Base-by-base conservation (phyloP, 2,113 vertebrate species). In the Brienomyrus brachyistius region DNA sequence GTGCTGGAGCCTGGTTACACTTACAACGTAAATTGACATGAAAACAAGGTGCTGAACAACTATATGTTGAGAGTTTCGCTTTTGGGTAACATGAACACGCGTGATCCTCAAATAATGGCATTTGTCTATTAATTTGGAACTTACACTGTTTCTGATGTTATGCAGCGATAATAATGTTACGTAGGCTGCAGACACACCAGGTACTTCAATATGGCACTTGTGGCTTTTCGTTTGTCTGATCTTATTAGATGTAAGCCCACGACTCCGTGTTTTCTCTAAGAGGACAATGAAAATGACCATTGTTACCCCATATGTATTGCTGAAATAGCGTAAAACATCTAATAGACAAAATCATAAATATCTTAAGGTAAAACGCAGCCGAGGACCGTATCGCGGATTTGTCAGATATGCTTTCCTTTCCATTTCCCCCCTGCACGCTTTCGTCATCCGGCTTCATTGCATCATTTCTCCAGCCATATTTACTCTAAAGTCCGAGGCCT, bases 401-500 rank as follows among this genome's bases (percentile, higher is more conserved):
- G 83, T 35, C 7, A 40, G 40, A 40, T 40, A 40, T 21, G 4
- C 19, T 31, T 43, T 21, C 21, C 51, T 87, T 3, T 27, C 10
- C 74, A 27, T 43, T 1, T 4, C 19, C 86, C 86, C 54, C 45
- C 15, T 54, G 31, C 21, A 40, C 80, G 45, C 93, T 92, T 89
- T 90, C 92, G 94, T 93, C 93, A 92, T 94, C 90, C 90, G 91
- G 90, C 91, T 92, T 92, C 93, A 94, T 95, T 93, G 93, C 90
- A 91, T 93, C 94, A 92, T 92, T 94, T 92, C 92, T 91, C 51
- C 77, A 82, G 85, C 94, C 95, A 95, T 95, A 95, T 96, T 95
- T 96, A 96, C 94, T 93, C 90, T 19, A 92, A 91, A 94, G 94
- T 95, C 94, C 92, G 90, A 91, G 93, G 92, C 93, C 93, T 91